Base-by-base conservation (phyloP, 1,140 invertebrate species). In the Heliconius nattereri region DNA sequence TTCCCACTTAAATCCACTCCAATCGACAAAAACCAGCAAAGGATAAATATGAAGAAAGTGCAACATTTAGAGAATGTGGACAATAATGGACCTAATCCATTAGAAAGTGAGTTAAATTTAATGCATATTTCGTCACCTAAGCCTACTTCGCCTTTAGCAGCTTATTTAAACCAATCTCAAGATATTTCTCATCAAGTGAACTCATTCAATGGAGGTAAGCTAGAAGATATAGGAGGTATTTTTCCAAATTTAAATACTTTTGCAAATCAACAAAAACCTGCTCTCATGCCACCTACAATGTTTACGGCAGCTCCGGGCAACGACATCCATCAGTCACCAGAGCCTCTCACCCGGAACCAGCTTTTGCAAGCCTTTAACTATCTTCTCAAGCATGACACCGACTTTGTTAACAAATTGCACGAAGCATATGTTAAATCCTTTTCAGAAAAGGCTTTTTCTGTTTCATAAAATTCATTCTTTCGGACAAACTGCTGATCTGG, bases 351-450 rank as follows among this genome's bases (percentile, higher is more conserved):
- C 26, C 96, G 96, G 90, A 97, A 98, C 89, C 98, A 98, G 88
- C 95, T 99, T 71, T 96, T 98, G 57, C 98, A 98, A 95, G 98
- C 98, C 73, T 96, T 98, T 81, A 96, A 97, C 86, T 97, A 98
- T 94, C 95, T 99, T 75, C 95, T 98, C 37, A 97, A 98, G 93
- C 97, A 97, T 93, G 98, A 98, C 92, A 95, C 97, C 13, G 97
- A 97, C 83, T 98, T 98, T 94, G 96, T 98, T 11, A 97, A 96
- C 84, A 98, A 97, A 92, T 95, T 98, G 76, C 98, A 98, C 91
- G 98, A 98, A 94, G 98, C 97, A 73, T 98, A 98, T 90, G 96
- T 98, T 1, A 97, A 98, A 92, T 97, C 97, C 19, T 97, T 97
- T 87, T 96, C 96, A 85, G 96, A 97, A 89, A 96, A 96, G 85